Conservation (phyloP, 2,113 vertebrate genomes). For the Megatriorchis doriae region DNA sequence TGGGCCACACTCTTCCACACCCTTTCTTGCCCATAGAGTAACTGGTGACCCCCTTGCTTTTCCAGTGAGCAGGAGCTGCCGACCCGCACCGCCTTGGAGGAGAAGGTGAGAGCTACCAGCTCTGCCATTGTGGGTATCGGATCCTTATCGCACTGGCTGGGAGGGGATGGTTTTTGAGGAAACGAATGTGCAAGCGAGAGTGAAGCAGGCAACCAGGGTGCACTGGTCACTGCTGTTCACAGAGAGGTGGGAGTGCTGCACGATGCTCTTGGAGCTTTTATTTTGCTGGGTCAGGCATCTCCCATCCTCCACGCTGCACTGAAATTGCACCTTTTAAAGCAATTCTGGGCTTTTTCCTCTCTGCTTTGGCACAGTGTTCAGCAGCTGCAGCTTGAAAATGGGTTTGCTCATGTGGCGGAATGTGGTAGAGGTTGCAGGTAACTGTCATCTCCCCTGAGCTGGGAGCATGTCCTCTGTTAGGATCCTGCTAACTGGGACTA, state of each 20-base stretch:
- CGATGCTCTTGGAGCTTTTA: rapidly evolving
- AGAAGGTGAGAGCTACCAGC: conserved; percentile 77
- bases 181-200: background rate
- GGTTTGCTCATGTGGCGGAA: background rate
- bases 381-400: background rate
- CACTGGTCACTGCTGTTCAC: background rate
- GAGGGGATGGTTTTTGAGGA: background rate
- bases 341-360: background rate
- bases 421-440: background rate
- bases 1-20: background rate
- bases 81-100: conserved; percentile 80
- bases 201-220: background rate
- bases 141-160: background rate
- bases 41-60: conserved; percentile 3
- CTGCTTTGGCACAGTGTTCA: background rate
- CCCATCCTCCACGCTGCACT: background rate
- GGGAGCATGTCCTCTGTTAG: background rate
- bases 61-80: conserved; percentile 86
- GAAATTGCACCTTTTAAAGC: background rate
- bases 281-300: background rate
- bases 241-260: background rate
- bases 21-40: background rate
- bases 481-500: background rate
- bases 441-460: background rate
- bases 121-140: background rate